Base-by-base conservation (phyloP, 2,113 vertebrate genomes). In the Dasyprocta punctata region DNA sequence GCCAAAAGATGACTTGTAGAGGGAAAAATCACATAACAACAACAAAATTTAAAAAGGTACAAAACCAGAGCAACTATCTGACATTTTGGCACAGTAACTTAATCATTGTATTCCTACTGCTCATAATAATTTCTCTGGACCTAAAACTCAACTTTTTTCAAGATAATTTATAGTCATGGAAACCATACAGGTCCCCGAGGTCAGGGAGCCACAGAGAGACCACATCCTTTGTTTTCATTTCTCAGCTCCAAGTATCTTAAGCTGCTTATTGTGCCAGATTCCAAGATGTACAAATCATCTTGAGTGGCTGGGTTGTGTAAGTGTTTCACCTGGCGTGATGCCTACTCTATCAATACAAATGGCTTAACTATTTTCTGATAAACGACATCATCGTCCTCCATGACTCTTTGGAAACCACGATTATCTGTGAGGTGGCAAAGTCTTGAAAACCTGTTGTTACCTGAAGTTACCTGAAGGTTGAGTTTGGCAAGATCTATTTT, bases 171-270 rank as follows among this genome's bases (percentile, higher is more conserved):
- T 83, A 86, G 86, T 94, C 86, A 38, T 89, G 56, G 96, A 96
- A 98, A 93, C 94, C 95, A 73, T 92, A 94, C 93, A 87, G 94
- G 89, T 97, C 94, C 28, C 89, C 81, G 94, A 94, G 98, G 93
- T 97, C 95, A 93, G 89, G 61, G 75, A 96, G 93, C 95, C 93
- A 36, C 94, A 77, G 95, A 41, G 81, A 96, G 90, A 97, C 97
- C 97, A 98, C 96, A 94, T 97, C 96, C 98, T 98, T 95, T 96
- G 97, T 97, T 97, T 96, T 97, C 69, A 44, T 94, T 96, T 96
- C 97, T 96, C 93, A 97, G 89, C 92, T 97, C 95, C 96, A 95
- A 97, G 93, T 44, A 89, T 96, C 93, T 77, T 60, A 91, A 93
- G 80, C 86, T 96, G 92, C 49, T 61, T 90, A 26, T 86, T 71